phyloP scores from a whole-genome alignment of 2,797 vertebrate species.

The Etheostoma nigrum region DNA sequence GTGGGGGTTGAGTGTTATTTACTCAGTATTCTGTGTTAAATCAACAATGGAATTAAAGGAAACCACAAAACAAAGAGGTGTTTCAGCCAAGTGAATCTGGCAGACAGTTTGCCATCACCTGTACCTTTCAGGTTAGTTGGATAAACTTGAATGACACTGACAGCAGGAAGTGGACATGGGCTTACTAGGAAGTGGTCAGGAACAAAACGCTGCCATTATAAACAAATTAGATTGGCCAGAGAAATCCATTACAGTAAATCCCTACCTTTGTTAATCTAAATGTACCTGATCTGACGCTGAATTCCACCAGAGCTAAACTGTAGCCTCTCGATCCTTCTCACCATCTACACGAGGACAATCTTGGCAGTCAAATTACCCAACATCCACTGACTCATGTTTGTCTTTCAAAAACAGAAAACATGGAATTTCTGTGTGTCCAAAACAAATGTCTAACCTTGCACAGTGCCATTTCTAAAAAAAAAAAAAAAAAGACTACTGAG shows the following conservation, averaged over 20 bases:
- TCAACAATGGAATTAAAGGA: not conserved
- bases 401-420: not conserved
- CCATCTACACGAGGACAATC: not conserved
- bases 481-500: not conserved
- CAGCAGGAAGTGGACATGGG: not conserved
- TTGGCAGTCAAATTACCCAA: not conserved
- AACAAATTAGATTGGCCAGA: not conserved
- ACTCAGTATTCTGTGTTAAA: not conserved
- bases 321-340: not conserved
- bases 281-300: not conserved
- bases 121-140: not conserved
- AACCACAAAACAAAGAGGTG: not conserved
- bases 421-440: not conserved
- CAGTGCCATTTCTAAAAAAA: not conserved
- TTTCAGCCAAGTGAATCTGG: not conserved
- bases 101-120: not conserved
- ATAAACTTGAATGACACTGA: not conserved
- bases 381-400: not conserved
- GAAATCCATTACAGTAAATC: not conserved
- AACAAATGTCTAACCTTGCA: constrained; percentile 23
- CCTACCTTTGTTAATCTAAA: not conserved
- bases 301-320: constrained; percentile 1
- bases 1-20: not conserved
- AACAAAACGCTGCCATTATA: not conserved
- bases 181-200: not conserved